Conservation (phyloP, 1,140 invertebrate genomes). For the Scaptomyza graminum region DNA sequence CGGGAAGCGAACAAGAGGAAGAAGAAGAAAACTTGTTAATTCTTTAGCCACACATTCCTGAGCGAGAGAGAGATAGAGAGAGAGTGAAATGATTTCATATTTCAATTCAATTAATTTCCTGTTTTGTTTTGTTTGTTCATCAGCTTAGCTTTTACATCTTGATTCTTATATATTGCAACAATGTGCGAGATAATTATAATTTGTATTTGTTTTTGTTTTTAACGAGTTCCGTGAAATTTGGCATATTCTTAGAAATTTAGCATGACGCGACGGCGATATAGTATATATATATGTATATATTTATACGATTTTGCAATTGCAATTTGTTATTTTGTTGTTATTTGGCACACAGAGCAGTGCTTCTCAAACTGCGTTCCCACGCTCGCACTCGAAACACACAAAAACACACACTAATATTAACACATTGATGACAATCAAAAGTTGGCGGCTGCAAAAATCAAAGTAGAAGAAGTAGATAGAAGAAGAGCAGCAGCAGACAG, state of each 20-base stretch:
- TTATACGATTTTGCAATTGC: neutral
- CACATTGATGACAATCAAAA: neutral
- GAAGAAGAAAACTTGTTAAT: neutral
- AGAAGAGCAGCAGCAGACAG: conserved; percentile 9
- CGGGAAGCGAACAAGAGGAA: neutral
- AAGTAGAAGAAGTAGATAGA: conserved; percentile 17
- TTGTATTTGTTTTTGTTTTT: neutral
- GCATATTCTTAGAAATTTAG: conserved; percentile 12
- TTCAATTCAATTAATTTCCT: conserved; percentile 6
- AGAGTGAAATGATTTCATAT: conserved; percentile 45
- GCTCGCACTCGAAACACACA: conserved; percentile 10
- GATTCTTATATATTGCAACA: neutral
- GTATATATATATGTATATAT: too few relatives aligned
- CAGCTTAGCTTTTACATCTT: conserved; percentile 14
- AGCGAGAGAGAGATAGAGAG: too few relatives aligned
- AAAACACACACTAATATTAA: too few relatives aligned
- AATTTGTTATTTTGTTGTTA: neutral
- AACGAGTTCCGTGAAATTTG: conserved; percentile 6
- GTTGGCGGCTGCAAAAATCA: neutral
- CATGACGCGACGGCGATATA: too few relatives aligned
- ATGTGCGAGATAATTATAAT: too few relatives aligned
- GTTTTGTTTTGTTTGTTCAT: too few relatives aligned
- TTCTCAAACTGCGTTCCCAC: conserved; percentile 31
- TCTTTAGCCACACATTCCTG: neutral
- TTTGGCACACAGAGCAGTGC: conserved; percentile 1